phyloP scores from a whole-genome alignment of 2,797 vertebrate genomes.

The Sebastes kiyomatsui region DNA sequence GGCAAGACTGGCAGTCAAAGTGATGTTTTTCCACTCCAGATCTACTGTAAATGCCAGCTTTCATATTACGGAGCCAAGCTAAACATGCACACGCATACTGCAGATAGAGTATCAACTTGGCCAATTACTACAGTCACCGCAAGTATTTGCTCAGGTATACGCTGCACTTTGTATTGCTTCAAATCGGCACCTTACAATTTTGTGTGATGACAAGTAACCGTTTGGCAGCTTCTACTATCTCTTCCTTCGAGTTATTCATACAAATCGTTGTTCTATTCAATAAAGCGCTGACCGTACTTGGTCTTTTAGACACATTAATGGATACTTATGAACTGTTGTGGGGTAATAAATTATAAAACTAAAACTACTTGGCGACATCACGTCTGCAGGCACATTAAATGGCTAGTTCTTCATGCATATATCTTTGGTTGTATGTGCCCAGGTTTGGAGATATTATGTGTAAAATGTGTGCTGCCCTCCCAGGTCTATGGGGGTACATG shows the following conservation, averaged over 20 bases:
- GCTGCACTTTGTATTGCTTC: constrained; percentile 47
- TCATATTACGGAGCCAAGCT: constrained; percentile 55
- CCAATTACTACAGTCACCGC: constrained; percentile 66
- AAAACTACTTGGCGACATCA: neutral
- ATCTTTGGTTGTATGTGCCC: neutral
- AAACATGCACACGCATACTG: constrained; percentile 51
- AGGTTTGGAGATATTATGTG: neutral
- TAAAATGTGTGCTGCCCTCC: neutral
- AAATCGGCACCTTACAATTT: constrained; percentile 10
- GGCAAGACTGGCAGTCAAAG: constrained; percentile 55
- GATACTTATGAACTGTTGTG: neutral
- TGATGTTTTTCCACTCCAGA: constrained; percentile 66
- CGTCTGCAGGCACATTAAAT: neutral
- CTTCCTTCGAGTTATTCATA: neutral
- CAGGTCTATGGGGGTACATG: neutral
- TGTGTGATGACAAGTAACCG: neutral
- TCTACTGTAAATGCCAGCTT: constrained; percentile 63
- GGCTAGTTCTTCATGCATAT: neutral
- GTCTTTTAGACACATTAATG: no score
- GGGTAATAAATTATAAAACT: neutral
- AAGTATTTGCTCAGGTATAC: constrained; percentile 67
- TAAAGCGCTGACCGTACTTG: neutral
- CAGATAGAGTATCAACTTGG: constrained; percentile 68
- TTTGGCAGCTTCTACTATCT: neutral
- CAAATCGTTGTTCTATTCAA: neutral